Evolutionary conservation across 2,888 invertebrate species (phyloP).

Genomic region (Mactromeris polynyma): DNA sequence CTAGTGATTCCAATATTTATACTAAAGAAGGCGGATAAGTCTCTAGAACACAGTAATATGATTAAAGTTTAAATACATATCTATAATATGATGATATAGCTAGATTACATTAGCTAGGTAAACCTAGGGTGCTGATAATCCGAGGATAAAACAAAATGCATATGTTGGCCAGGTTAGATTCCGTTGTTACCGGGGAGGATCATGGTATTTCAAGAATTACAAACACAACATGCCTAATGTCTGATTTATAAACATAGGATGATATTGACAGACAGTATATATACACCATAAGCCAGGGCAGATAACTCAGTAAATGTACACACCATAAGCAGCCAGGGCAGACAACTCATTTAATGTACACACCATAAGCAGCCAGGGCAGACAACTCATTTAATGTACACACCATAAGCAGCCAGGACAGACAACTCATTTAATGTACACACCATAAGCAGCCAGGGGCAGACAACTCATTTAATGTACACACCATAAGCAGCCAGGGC

Average conservation of each 20-base stretch:
- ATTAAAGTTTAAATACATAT: constrained; percentile 7
- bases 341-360: not conserved
- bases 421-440: no score
- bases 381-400: no score
- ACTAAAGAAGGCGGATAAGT: not conserved
- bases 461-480: no score
- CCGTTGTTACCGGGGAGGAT: not conserved
- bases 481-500: no score
- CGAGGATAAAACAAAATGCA: not conserved
- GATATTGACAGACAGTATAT: not conserved
- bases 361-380: not conserved
- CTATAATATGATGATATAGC: not conserved
- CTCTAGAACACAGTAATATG: not conserved
- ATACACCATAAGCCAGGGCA: not conserved
- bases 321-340: not conserved
- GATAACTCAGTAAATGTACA: not conserved
- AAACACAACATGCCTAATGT: not conserved
- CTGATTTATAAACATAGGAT: not conserved
- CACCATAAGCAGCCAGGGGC: no score
- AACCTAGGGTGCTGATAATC: not conserved
- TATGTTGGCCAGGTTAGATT: not conserved
- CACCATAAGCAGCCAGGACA: no score
- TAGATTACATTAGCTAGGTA: not conserved
- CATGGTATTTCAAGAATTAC: constrained; percentile 14
- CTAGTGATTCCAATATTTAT: not conserved